These are phyloP conservation scores for Oncorhynchus keta DNA, from an alignment of 2,113 vertebrate genomes.

Conservation along the genomic window DNA sequence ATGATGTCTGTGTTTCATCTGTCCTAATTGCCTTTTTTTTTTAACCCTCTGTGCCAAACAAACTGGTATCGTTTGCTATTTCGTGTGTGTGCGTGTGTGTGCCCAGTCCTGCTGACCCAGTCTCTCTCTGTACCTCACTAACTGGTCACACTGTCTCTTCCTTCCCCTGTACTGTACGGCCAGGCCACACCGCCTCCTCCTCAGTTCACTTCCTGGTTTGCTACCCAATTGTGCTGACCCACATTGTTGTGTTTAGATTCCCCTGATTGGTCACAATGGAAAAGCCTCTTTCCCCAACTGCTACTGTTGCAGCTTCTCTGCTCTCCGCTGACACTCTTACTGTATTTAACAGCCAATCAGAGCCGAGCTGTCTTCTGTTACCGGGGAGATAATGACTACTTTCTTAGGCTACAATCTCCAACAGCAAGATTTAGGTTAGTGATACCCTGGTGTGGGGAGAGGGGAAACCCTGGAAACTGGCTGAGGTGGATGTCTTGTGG, in stretches of 20 bases:
- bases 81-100: neutral
- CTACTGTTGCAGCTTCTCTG: neutral
- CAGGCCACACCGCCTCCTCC: slow-evolving; percentile 6
- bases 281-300: neutral
- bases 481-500: neutral
- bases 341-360: neutral
- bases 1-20: neutral
- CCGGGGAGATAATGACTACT: neutral
- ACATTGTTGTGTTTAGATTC: slow-evolving; percentile 41
- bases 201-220: slow-evolving; percentile 21
- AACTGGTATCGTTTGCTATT: neutral
- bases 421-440: neutral
- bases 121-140: neutral
- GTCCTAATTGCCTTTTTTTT: too few relatives aligned
- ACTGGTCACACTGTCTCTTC: slow-evolving; percentile 4
- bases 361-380: neutral
- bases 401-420: neutral
- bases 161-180: slow-evolving; percentile 4
- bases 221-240: slow-evolving; percentile 32
- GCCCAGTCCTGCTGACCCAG: slow-evolving; percentile 24
- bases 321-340: neutral
- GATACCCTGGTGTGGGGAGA: neutral
- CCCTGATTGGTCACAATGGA: slow-evolving; percentile 25
- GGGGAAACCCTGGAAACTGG: neutral
- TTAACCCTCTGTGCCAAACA: too few relatives aligned